A percentile compares a stretch with the other conserved stretches of the same genome.
Conservation (phyloP, 2,797 vertebrate genomes). For the Sebastes minor region DNA sequence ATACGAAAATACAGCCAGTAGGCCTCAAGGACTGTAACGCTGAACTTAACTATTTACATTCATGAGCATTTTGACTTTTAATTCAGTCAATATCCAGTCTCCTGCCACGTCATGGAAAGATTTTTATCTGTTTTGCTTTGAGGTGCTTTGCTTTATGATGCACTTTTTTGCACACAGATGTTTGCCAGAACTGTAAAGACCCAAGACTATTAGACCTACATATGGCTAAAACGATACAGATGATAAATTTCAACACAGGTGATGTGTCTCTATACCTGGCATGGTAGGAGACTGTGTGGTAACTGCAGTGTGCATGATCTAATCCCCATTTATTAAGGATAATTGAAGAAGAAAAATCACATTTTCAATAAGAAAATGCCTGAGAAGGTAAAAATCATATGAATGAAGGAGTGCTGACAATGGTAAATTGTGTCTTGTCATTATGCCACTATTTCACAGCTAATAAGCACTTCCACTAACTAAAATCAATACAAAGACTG, state of each 20-base stretch:
- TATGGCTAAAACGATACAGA: background rate
- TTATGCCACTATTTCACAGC: background rate
- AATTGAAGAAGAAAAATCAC: background rate
- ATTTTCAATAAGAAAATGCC: background rate
- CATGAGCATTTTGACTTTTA: background rate
- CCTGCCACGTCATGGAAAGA: background rate
- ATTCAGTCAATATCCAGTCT: background rate
- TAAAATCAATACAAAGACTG: background rate
- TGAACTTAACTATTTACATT: background rate
- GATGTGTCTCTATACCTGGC: background rate
- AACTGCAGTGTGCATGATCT: background rate
- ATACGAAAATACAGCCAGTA: background rate
- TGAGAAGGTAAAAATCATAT: background rate
- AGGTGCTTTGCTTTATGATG: background rate
- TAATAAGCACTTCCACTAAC: background rate
- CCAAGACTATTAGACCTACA: background rate
- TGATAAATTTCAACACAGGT: background rate
- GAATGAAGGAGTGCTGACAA: background rate
- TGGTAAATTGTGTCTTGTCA: background rate
- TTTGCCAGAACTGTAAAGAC: conserved; percentile 3
- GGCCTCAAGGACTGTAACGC: background rate
- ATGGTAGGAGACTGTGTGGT: background rate
- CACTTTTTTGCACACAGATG: background rate
- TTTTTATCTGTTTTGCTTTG: background rate
- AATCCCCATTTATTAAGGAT: background rate